Percentiles rank a stretch among this genome's conserved stretches.
Evolutionary conservation across 2,888 invertebrate genomes (phyloP).

Genomic region (Phragmatobia fuliginosa): DNA sequence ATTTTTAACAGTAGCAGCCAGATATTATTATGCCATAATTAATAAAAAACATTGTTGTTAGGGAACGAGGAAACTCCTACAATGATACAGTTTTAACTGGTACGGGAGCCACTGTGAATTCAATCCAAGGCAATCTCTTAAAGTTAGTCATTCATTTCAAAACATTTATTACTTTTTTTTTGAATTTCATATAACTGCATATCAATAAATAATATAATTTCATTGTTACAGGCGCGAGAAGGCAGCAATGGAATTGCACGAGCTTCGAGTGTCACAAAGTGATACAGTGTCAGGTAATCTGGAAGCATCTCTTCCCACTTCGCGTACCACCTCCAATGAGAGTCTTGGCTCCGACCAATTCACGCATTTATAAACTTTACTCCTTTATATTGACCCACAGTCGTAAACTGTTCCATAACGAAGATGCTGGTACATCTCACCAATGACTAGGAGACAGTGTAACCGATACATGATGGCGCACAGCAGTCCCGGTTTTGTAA

Average conservation of each 20-base stretch:
- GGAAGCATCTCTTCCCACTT: constrained; percentile 80
- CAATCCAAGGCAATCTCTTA: constrained; percentile 21
- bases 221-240: constrained; percentile 83
- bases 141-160: constrained; percentile 30
- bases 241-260: constrained; percentile 85
- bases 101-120: constrained; percentile 22
- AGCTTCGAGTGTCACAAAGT: constrained; percentile 82
- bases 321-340: constrained; percentile 80
- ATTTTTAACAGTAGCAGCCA: constrained; percentile 4
- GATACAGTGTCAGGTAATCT: constrained; percentile 88
- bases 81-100: constrained; percentile 27
- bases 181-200: not conserved
- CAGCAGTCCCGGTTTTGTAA: not conserved
- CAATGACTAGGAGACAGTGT: not conserved
- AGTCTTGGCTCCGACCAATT: constrained; percentile 77
- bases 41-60: constrained; percentile 28
- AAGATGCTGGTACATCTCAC: not conserved
- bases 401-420: not conserved
- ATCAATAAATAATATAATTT: constrained; percentile 14
- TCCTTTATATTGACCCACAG: constrained; percentile 46
- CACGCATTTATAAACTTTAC: constrained; percentile 70
- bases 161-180: constrained; percentile 15
- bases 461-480: not conserved
- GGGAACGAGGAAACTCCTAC: constrained; percentile 27
- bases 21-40: constrained; percentile 6